These are phyloP conservation scores for Epinephelus malabaricus DNA, from an alignment of 2,797 vertebrate genomes.

Conservation along the genomic window DNA sequence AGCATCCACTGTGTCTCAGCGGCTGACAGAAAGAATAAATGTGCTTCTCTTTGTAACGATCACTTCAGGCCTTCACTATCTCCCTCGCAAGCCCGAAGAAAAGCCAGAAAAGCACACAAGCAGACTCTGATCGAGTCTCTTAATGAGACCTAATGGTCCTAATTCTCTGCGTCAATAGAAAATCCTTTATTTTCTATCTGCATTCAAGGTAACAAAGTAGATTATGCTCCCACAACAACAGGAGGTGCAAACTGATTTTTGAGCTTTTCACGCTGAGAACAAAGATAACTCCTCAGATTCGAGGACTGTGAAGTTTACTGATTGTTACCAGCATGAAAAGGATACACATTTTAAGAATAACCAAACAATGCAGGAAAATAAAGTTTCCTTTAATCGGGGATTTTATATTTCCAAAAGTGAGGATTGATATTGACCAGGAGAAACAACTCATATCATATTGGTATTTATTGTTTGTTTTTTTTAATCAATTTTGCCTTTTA, in stretches of 20 bases:
- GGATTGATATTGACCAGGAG: neutral
- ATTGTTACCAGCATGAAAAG: conserved; percentile 3
- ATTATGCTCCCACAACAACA: conserved; percentile 32
- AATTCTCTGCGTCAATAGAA: conserved; percentile 64
- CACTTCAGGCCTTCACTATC: conserved; percentile 51
- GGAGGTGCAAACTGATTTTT: conserved; percentile 21
- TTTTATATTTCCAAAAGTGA: neutral
- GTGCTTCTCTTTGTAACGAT: conserved; percentile 66
- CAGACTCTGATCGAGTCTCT: conserved; percentile 48
- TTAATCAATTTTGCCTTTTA: neutral
- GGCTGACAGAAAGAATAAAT: conserved; percentile 74
- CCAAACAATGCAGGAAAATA: conserved; percentile 2
- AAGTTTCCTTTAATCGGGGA: neutral
- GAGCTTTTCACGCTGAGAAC: conserved; percentile 35
- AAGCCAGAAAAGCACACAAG: conserved; percentile 48
- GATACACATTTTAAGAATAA: neutral
- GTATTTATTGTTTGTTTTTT: neutral
- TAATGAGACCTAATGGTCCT: conserved; percentile 75
- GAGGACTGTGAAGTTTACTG: conserved; percentile 6
- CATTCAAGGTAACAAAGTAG: conserved; percentile 54
- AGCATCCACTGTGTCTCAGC: conserved; percentile 60
- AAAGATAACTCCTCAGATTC: conserved; percentile 26
- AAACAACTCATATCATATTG: neutral
- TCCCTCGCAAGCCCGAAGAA: conserved; percentile 19
- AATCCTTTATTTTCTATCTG: conserved; percentile 64